Conservation (phyloP, 2,888 invertebrate species). For the Acanthococcus lagerstroemiae region DNA sequence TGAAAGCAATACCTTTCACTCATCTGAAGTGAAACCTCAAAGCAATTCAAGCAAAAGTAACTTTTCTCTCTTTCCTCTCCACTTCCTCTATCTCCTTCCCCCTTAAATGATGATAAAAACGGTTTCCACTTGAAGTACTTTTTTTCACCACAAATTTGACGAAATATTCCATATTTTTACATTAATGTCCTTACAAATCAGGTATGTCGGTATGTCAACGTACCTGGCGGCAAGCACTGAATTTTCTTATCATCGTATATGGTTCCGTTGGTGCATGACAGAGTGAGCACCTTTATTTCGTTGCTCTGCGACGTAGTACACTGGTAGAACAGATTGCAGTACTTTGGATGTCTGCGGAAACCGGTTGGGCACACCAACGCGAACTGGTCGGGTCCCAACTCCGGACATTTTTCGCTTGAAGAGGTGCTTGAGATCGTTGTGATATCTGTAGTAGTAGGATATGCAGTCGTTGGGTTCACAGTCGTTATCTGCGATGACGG, state of each 20-base stretch:
- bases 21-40: too few relatives aligned
- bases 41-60: neutral
- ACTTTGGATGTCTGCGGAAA: slow-evolving; percentile 69
- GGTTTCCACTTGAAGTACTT: too few relatives aligned
- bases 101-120: neutral
- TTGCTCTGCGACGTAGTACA: slow-evolving; percentile 56
- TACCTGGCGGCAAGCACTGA: slow-evolving; percentile 57
- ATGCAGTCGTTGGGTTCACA: slow-evolving; percentile 9
- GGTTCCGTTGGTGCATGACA: slow-evolving; percentile 66
- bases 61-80: neutral
- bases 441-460: slow-evolving; percentile 32
- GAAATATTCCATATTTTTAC: too few relatives aligned
- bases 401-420: slow-evolving; percentile 41
- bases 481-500: neutral
- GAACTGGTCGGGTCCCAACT: slow-evolving; percentile 59
- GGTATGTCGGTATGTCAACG: too few relatives aligned
- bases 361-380: slow-evolving; percentile 70
- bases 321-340: slow-evolving; percentile 74
- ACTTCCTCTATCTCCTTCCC: neutral
- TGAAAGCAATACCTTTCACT: too few relatives aligned
- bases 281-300: slow-evolving; percentile 61
- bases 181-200: too few relatives aligned
- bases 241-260: slow-evolving; percentile 62
- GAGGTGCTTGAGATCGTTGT: slow-evolving; percentile 34
- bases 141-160: too few relatives aligned